Conservation (phyloP, 1,140 invertebrate genomes). For the Orius insidiosus region DNA sequence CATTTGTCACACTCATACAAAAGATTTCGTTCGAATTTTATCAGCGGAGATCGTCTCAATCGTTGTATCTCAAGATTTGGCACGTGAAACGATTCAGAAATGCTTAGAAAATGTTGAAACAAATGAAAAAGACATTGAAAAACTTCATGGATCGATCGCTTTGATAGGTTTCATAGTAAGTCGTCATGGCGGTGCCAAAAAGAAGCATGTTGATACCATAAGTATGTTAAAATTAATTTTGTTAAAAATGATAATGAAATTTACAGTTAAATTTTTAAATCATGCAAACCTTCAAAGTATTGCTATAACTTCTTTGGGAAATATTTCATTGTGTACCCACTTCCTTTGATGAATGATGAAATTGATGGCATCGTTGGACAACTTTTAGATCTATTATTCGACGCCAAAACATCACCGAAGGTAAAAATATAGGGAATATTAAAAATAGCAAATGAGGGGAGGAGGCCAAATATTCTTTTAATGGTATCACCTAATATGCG, state of each 20-base stretch:
- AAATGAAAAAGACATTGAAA: slow-evolving; percentile 6
- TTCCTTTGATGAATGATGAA: not conserved
- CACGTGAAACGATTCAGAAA: not conserved
- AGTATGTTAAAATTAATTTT: too few relatives aligned
- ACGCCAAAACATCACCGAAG: slow-evolving; percentile 1
- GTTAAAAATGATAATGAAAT: not conserved
- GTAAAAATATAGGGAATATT: slow-evolving; percentile 1
- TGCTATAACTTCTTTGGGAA: not conserved
- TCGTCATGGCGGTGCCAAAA: not conserved
- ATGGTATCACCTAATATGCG: too few relatives aligned
- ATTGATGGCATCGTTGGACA: not conserved
- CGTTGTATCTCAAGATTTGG: not conserved
- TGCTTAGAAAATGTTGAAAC: not conserved
- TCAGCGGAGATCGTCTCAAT: slow-evolving; percentile 1
- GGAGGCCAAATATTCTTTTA: too few relatives aligned
- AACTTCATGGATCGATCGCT: slow-evolving; percentile 3
- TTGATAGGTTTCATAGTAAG: not conserved
- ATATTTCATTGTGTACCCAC: not conserved
- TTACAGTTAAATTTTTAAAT: not conserved
- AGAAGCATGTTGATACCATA: not conserved
- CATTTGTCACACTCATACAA: too few relatives aligned
- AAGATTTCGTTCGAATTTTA: not conserved
- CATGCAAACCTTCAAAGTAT: slow-evolving; percentile 1
- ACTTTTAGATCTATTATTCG: slow-evolving; percentile 4
- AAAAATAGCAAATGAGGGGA: too few relatives aligned